A percentile compares a stretch with the other conserved stretches of the same genome.
phyloP scores from a whole-genome alignment of 2,113 vertebrate genomes.

The Abramis brama region DNA sequence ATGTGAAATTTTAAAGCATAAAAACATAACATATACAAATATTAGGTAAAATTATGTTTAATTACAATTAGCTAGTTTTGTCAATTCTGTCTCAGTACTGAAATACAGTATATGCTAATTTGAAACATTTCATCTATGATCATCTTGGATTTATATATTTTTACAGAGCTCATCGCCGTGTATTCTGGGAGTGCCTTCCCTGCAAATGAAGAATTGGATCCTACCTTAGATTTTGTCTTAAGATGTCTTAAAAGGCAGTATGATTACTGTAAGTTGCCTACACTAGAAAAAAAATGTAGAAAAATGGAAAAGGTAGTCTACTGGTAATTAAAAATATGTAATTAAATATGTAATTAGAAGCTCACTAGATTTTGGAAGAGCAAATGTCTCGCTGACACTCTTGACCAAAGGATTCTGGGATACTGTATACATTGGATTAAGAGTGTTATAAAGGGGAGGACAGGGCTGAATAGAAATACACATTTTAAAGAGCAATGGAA shows the following conservation, averaged over 20 bases:
- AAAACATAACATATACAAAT: neutral
- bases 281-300: neutral
- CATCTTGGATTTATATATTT: neutral
- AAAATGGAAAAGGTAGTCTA: too few species aligned
- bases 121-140: neutral
- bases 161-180: neutral
- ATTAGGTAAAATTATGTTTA: neutral
- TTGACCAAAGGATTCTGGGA: neutral
- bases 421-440: neutral
- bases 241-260: neutral
- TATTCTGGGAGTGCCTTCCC: neutral
- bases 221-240: neutral
- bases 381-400: neutral
- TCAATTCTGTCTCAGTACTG: neutral
- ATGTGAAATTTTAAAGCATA: neutral
- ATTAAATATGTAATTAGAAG: too few species aligned
- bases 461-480: neutral
- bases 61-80: neutral
- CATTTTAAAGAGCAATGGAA: neutral
- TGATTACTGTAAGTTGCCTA: neutral
- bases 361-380: neutral
- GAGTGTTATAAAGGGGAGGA: neutral
- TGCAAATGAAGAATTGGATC: neutral
- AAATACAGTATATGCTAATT: neutral
- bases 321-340: too few species aligned